phyloP scores from a whole-genome alignment of 2,888 invertebrate genomes.

The Melinaea marsaeus region DNA sequence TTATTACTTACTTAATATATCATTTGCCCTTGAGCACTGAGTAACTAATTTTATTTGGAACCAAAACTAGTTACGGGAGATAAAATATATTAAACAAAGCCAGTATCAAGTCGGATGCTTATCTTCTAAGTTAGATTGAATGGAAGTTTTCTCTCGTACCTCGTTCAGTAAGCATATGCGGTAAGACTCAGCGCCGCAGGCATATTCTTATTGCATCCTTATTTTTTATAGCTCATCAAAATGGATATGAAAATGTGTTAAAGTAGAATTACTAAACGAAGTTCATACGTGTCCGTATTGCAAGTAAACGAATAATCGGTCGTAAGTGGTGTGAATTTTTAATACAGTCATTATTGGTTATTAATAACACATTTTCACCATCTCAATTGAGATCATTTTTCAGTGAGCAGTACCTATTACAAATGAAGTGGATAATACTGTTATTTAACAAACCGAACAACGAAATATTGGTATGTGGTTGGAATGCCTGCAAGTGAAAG shows the following conservation, averaged over 20 bases:
- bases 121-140: conserved; percentile 50
- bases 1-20: conserved; percentile 33
- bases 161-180: conserved; percentile 24
- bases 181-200: conserved; percentile 21
- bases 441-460: conserved; percentile 16
- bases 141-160: conserved; percentile 38
- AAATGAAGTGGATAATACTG: conserved; percentile 2
- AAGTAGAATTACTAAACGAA: conserved; percentile 14
- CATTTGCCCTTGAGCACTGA: conserved; percentile 32
- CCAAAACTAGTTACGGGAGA: conserved; percentile 26
- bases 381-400: not conserved
- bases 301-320: not conserved
- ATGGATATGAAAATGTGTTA: conserved; percentile 16
- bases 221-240: conserved; percentile 24
- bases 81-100: conserved; percentile 24
- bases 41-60: conserved; percentile 28
- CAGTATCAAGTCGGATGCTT: conserved; percentile 25
- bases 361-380: not conserved
- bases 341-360: not conserved
- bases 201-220: conserved; percentile 23
- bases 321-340: not conserved
- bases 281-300: not conserved
- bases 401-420: not conserved
- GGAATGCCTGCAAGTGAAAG: conserved; percentile 25
- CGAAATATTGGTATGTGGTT: conserved; percentile 21